Conservation (phyloP, 2,797 vertebrate species). For the Sebastes umbrosus region DNA sequence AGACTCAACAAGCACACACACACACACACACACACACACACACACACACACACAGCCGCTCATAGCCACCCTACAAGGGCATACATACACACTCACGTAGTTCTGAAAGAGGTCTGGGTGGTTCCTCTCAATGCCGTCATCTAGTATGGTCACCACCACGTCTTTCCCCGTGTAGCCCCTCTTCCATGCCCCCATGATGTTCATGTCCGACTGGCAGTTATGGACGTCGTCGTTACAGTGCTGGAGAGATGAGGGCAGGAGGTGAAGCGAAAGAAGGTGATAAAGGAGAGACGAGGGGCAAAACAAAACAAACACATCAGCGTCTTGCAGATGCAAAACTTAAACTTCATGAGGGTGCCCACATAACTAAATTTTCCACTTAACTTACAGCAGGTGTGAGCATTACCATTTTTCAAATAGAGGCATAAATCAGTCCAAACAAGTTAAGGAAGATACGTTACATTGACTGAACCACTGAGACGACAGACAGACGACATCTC, state of each 20-base stretch:
- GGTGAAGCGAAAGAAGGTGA: not conserved
- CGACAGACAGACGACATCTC: not conserved
- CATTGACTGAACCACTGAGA: not conserved
- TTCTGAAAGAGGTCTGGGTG: conserved; percentile 96
- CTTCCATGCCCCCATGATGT: conserved; percentile 98
- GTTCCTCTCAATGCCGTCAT: conserved; percentile 96
- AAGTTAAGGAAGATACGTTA: not conserved
- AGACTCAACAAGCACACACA: not conserved
- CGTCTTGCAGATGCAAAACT: not conserved
- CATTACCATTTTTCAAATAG: not conserved
- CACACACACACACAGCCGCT: not conserved
- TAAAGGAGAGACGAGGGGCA: not conserved
- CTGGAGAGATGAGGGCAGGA: conserved; percentile 66
- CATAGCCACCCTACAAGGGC: conserved; percentile 30
- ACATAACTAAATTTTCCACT: not conserved
- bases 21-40: not conserved
- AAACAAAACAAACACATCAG: not conserved
- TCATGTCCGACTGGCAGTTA: conserved; percentile 99
- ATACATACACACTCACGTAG: conserved; percentile 90
- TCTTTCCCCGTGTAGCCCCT: conserved; percentile 98
- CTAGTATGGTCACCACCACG: conserved; percentile 96
- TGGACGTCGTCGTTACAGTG: conserved; percentile 96
- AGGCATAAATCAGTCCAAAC: conserved; percentile 11
- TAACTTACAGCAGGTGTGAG: not conserved
- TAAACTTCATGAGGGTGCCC: not conserved